Percentiles rank a stretch among this genome's conserved stretches.
These are phyloP conservation scores for Eulithis prunata DNA, from an alignment of 2,888 invertebrate species.

Conservation along the genomic window DNA sequence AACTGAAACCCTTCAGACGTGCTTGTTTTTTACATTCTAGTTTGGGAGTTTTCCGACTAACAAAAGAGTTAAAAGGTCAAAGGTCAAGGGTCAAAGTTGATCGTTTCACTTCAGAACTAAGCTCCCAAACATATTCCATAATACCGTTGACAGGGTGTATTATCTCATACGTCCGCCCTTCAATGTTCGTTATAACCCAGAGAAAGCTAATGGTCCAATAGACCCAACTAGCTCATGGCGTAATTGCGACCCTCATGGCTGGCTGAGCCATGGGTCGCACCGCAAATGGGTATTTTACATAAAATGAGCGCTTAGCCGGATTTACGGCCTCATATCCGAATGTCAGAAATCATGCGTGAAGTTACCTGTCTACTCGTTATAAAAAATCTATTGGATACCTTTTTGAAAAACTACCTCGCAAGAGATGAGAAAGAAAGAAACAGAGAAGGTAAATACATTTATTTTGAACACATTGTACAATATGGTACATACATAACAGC, in stretches of 20 bases:
- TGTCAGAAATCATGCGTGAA: slow-evolving; percentile 44
- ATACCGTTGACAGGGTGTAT: neutral
- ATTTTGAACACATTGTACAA: too few species aligned
- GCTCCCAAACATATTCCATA: neutral
- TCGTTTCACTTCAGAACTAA: too few species aligned
- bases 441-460: too few species aligned
- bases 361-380: slow-evolving; percentile 14
- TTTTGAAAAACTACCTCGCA: neutral
- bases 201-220: slow-evolving; percentile 25
- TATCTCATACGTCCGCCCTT: slow-evolving; percentile 6
- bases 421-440: too few species aligned
- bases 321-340: slow-evolving; percentile 53
- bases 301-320: slow-evolving; percentile 39
- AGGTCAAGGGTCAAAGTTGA: too few species aligned
- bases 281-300: slow-evolving; percentile 46
- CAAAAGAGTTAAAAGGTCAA: too few species aligned
- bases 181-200: slow-evolving; percentile 22
- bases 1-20: too few species aligned
- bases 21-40: too few species aligned
- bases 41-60: too few species aligned
- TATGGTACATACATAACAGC: too few species aligned
- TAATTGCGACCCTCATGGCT: slow-evolving; percentile 29
- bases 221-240: slow-evolving; percentile 28
- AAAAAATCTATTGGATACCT: neutral
- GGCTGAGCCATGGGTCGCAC: slow-evolving; percentile 15